These are phyloP conservation scores for Odontocerum albicorne DNA, from an alignment of 2,888 invertebrate genomes.

Conservation along the genomic window DNA sequence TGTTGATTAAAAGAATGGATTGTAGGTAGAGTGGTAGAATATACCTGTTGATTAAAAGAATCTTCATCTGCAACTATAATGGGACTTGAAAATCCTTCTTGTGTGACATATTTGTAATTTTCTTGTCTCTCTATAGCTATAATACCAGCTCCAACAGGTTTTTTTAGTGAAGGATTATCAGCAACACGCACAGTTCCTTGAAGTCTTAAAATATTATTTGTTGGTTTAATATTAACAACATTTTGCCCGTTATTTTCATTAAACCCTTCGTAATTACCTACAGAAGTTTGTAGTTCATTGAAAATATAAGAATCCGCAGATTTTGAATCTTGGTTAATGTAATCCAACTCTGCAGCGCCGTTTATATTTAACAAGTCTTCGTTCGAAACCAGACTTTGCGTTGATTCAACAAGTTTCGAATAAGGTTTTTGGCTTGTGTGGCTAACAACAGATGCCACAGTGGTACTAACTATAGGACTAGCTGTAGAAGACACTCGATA, in stretches of 20 bases:
- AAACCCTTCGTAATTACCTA: no score
- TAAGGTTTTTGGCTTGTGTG: constrained; percentile 16
- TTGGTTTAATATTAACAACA: constrained; percentile 19
- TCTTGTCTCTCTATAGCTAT: constrained; percentile 28
- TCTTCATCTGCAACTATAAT: constrained; percentile 46
- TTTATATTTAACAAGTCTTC: constrained; percentile 68
- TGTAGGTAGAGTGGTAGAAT: no score
- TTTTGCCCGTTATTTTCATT: constrained; percentile 7
- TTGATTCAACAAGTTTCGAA: constrained; percentile 58
- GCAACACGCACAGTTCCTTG: constrained; percentile 24
- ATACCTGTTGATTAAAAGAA: constrained; percentile 3
- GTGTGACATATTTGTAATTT: constrained; percentile 8
- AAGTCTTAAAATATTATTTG: constrained; percentile 24
- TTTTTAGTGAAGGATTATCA: constrained; percentile 20
- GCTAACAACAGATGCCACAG: neutral
- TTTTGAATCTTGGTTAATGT: constrained; percentile 14
- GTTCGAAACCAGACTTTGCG: constrained; percentile 63
- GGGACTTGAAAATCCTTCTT: constrained; percentile 38
- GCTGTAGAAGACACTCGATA: constrained; percentile 10
- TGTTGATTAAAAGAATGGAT: constrained; percentile 23
- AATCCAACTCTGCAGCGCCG: constrained; percentile 44
- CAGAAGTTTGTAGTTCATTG: constrained; percentile 1
- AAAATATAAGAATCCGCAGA: constrained; percentile 1
- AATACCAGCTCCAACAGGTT: constrained; percentile 30
- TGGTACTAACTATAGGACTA: constrained; percentile 18